Evolutionary conservation across 2,113 vertebrate species (phyloP), one percentile per base, ranked within the genome.

Genomic region (Grantiella picta): DNA sequence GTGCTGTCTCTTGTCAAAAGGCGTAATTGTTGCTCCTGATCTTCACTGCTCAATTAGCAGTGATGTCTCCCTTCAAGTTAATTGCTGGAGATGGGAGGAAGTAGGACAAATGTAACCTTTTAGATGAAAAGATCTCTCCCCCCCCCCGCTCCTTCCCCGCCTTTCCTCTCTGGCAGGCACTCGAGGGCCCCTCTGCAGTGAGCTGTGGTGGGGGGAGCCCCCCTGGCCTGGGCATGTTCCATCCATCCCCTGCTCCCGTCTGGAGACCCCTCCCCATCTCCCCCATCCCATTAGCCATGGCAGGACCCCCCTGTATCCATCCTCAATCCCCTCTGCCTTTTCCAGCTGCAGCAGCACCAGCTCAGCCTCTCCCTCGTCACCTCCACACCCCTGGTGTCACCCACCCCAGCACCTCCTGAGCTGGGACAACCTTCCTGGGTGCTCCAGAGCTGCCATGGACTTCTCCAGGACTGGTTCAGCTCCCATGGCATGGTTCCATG

Each of bases 41-140:
- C 97, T 97, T 96, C 90, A 95, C 97, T 98, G 96, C 96, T 98
- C 97, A 98, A 97, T 98, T 98, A 98, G 97, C 93, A 94, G 95
- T 97, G 97, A 97, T 98, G 97, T 97, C 97, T 98, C 97, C 97
- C 97, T 98, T 97, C 97, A 97, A 96, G 96, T 97, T 98, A 98
- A 98, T 98, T 98, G 97, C 97, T 95, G 96, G 96, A 97, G 97
- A 97, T 97, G 95, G 97, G 94, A 98, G 96, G 96, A 97, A 97
- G 97, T 97, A 97, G 97, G 95, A 97, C 96, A 97, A 98, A 97
- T 97, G 95, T 97, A 98, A 98, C 97, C 97, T 98, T 98, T 98
- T 96, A 97, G 97, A 98, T 97, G 95, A 98, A 97, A 97, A 97
- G 95, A 95, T 93, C 96, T 97, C 88, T 92, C 65, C 35, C 82